phyloP scores from a whole-genome alignment of 2,888 invertebrate species.

The Plagiodera versicolora region DNA sequence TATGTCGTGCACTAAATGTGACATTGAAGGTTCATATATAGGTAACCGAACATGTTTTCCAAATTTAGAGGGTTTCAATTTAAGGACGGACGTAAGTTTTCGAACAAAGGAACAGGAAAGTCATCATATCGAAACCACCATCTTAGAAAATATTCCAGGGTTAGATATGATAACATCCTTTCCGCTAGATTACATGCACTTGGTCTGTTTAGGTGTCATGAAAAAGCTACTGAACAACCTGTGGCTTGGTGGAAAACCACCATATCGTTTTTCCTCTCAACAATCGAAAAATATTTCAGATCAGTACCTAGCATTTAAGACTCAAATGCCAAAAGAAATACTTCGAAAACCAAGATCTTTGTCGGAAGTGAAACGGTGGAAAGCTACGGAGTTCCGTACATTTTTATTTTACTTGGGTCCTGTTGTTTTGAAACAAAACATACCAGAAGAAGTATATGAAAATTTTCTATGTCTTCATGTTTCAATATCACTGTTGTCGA shows the following conservation, averaged over 20 bases:
- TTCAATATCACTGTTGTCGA: not conserved
- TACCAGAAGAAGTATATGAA: not conserved
- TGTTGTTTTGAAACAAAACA: not conserved
- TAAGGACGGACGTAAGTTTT: conserved; percentile 14
- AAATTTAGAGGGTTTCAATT: conserved; percentile 9
- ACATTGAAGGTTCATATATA: conserved; percentile 13
- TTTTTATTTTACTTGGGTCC: not conserved
- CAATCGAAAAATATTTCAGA: conserved; percentile 3
- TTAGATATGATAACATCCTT: conserved; percentile 11
- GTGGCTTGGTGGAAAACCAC: conserved; percentile 28
- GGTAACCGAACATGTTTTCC: conserved; percentile 22
- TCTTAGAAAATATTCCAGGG: conserved; percentile 7
- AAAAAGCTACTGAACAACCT: conserved; percentile 18
- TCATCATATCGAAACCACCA: conserved; percentile 1
- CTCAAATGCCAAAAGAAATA: conserved; percentile 13
- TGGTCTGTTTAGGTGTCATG: conserved; percentile 15
- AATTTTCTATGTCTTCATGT: not conserved
- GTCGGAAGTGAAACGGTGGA: too few species aligned
- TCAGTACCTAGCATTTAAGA: not conserved
- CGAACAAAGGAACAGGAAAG: not conserved
- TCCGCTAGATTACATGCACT: conserved; percentile 15
- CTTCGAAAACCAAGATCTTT: not conserved
- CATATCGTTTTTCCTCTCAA: conserved; percentile 6
- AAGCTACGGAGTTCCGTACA: not conserved
- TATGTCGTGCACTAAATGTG: not conserved